Conservation (phyloP, 2,888 invertebrate genomes). For the Andrena dorsata region DNA sequence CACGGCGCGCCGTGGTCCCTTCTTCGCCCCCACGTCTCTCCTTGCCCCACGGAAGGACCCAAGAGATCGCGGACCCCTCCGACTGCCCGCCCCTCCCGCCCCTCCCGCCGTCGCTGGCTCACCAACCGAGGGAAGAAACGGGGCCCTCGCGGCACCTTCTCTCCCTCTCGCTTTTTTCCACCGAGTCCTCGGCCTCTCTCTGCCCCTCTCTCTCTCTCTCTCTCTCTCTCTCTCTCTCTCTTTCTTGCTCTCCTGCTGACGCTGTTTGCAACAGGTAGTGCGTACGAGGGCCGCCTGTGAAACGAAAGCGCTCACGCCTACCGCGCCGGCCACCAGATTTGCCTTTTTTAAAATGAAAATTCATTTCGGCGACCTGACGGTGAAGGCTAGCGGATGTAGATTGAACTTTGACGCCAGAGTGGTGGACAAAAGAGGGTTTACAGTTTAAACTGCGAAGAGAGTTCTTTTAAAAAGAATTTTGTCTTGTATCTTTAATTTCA, state of each 20-base stretch:
- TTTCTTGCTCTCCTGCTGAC: conserved; percentile 17
- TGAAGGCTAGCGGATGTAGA: neutral
- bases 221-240: conserved; percentile 14
- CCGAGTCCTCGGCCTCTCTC: conserved; percentile 13
- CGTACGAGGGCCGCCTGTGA: conserved; percentile 49
- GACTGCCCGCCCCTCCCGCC: conserved; percentile 50
- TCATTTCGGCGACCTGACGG: neutral
- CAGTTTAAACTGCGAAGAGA: no score
- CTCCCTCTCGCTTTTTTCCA: conserved; percentile 29
- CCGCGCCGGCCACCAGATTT: conserved; percentile 32
- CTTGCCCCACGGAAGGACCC: conserved; percentile 51
- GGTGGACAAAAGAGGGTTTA: no score
- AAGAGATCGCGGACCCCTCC: conserved; percentile 71
- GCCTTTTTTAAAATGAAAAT: conserved; percentile 41
- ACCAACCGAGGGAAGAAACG: conserved; percentile 53
- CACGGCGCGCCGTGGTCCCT: conserved; percentile 55
- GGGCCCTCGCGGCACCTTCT: conserved; percentile 58
- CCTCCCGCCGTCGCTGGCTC: conserved; percentile 58
- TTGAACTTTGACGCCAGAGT: neutral
- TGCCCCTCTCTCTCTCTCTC: conserved; percentile 1
- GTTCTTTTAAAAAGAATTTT: no score
- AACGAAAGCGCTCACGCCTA: conserved; percentile 66
- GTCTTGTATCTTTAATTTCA: no score
- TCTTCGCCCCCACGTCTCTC: conserved; percentile 49
- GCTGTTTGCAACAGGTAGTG: conserved; percentile 66